phyloP scores from a whole-genome alignment of 35 echinoderm and acorn worm genomes.

The Holothuria glaberrima region DNA sequence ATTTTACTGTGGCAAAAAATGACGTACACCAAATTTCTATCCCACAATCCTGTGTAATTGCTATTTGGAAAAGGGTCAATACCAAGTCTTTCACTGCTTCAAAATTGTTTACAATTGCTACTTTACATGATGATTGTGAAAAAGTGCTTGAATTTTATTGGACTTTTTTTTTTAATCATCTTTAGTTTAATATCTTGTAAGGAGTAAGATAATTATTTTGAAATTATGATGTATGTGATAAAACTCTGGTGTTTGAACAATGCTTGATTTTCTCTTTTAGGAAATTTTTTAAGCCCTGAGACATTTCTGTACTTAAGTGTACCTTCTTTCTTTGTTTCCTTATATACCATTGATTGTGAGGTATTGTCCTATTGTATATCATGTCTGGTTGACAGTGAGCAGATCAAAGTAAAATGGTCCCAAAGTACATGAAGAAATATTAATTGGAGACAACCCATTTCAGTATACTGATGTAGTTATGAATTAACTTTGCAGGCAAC shows the following conservation, averaged over 20 bases:
- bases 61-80: too few relatives aligned
- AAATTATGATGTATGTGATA: too few relatives aligned
- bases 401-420: neutral
- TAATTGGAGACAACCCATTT: neutral
- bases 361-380: neutral
- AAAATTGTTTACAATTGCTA: neutral
- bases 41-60: too few relatives aligned
- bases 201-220: too few relatives aligned
- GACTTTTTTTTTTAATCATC: neutral
- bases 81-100: too few relatives aligned
- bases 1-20: too few relatives aligned
- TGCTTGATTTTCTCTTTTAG: neutral
- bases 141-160: neutral
- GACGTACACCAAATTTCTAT: too few relatives aligned
- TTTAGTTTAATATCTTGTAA: too few relatives aligned
- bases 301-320: too few relatives aligned
- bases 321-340: neutral
- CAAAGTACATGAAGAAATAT: neutral
- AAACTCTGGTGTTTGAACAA: too few relatives aligned
- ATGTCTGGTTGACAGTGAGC: neutral
- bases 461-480: neutral
- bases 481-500: conserved; percentile 58
- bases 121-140: neutral
- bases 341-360: neutral
- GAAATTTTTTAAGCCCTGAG: too few relatives aligned